Evolutionary conservation across 2,797 vertebrate species (phyloP).

Genomic region (Selene dorsalis): DNA sequence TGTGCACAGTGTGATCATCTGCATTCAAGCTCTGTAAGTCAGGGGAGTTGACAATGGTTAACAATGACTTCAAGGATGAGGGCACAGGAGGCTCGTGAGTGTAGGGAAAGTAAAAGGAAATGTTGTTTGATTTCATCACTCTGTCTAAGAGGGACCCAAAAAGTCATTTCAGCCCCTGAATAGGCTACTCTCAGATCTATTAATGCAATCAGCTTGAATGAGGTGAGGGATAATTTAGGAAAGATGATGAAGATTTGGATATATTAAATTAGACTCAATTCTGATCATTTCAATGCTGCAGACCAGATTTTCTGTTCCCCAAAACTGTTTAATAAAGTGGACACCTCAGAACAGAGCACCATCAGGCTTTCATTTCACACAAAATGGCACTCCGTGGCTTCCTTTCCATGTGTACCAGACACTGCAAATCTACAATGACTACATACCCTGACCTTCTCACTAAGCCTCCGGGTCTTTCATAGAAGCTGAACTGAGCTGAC

Average conservation of each 20-base stretch:
- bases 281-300: conserved; percentile 21
- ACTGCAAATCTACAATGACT: background rate
- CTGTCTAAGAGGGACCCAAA: conserved; percentile 21
- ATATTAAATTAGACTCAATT: conserved; percentile 43
- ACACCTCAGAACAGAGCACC: background rate
- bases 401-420: background rate
- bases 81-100: conserved; percentile 2
- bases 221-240: conserved; percentile 42
- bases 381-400: background rate
- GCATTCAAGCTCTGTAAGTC: conserved; percentile 26
- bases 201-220: conserved; percentile 23
- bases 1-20: conserved; percentile 11
- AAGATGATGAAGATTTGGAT: conserved; percentile 49
- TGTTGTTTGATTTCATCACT: conserved; percentile 44
- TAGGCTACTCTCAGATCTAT: conserved; percentile 24
- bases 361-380: conserved; percentile 9
- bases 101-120: conserved; percentile 33
- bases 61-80: conserved; percentile 46
- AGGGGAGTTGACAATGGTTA: conserved; percentile 17
- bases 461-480: background rate
- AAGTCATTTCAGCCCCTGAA: conserved; percentile 46
- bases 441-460: background rate
- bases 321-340: conserved; percentile 35
- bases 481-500: too few species aligned
- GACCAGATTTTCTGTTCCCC: conserved; percentile 25